Evolutionary conservation across 1,140 invertebrate genomes (phyloP).

Genomic region (Berghia stephanieae): DNA sequence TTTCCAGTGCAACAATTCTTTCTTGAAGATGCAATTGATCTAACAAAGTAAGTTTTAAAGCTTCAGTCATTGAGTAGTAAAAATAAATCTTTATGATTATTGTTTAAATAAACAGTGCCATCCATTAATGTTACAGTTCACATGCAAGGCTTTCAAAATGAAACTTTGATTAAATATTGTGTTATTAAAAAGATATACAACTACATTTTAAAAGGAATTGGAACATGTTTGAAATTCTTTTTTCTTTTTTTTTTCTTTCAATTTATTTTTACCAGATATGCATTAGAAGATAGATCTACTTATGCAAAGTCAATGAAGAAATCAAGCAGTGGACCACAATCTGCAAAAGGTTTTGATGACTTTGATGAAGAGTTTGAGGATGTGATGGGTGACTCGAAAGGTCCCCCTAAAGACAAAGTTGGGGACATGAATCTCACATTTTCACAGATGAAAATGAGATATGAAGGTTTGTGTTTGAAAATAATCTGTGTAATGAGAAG

Average conservation of each 20-base stretch:
- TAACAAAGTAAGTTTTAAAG: slow-evolving; percentile 48
- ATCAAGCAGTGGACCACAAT: slow-evolving; percentile 35
- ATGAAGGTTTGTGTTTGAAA: slow-evolving; percentile 42
- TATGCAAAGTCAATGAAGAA: slow-evolving; percentile 53
- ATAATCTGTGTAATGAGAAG: too few species aligned
- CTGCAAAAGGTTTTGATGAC: too few species aligned
- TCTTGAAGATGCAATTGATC: slow-evolving; percentile 64
- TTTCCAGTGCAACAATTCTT: slow-evolving; percentile 73
- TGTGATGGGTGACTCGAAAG: slow-evolving; percentile 25
- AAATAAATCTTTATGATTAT: too few species aligned
- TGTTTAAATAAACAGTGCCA: too few species aligned
- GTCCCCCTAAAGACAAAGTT: slow-evolving; percentile 49
- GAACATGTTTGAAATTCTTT: not conserved
- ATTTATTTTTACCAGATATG: slow-evolving; percentile 51
- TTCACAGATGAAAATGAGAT: slow-evolving; percentile 54
- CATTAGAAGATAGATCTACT: slow-evolving; percentile 57
- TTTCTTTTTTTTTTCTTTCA: not conserved
- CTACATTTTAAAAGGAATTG: too few species aligned
- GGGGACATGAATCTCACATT: slow-evolving; percentile 56
- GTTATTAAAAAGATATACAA: too few species aligned
- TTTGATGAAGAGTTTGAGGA: slow-evolving; percentile 34
- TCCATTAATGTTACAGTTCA: too few species aligned
- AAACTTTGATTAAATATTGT: too few species aligned
- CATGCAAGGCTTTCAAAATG: too few species aligned
- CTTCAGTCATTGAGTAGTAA: too few species aligned